Evolutionary conservation across 1,140 invertebrate genomes (phyloP).

Genomic region (Bombus sibiricus): DNA sequence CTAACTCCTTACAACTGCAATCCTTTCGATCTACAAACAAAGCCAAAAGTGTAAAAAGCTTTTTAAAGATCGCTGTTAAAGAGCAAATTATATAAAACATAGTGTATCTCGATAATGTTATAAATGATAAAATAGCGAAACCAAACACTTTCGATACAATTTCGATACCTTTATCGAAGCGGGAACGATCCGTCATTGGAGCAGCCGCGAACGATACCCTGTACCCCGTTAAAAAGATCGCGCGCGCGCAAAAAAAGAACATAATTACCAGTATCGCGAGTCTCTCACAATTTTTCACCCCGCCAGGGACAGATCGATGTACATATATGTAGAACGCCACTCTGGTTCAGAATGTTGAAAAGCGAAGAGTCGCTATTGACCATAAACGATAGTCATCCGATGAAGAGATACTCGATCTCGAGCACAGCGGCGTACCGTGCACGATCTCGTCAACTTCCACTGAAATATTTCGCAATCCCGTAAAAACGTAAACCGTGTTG

Average conservation of each 20-base stretch:
- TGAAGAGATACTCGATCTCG: conserved; percentile 20
- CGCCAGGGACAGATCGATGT: background rate
- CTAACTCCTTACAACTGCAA: no score
- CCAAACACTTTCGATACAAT: background rate
- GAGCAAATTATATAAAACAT: no score
- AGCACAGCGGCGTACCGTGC: background rate
- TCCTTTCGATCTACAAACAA: no score
- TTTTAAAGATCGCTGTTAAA: no score
- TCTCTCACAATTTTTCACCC: background rate
- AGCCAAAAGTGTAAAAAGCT: no score
- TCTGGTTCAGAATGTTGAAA: background rate
- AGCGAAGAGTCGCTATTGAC: conserved; percentile 2
- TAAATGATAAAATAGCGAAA: background rate
- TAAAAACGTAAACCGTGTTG: conserved; percentile 1
- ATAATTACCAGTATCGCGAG: background rate
- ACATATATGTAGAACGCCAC: background rate
- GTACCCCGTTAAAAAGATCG: background rate
- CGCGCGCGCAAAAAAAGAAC: background rate
- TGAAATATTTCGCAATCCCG: conserved; percentile 8
- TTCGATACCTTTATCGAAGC: background rate
- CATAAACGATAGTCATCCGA: conserved; percentile 22
- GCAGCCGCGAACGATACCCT: background rate
- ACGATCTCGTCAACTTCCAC: conserved; percentile 7
- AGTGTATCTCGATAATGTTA: background rate
- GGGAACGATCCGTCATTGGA: background rate